Percentiles rank a stretch among this genome's conserved stretches.
These are phyloP conservation scores for Charadrius vociferus DNA, from an alignment of 2,113 vertebrate genomes.

Conservation along the genomic window DNA sequence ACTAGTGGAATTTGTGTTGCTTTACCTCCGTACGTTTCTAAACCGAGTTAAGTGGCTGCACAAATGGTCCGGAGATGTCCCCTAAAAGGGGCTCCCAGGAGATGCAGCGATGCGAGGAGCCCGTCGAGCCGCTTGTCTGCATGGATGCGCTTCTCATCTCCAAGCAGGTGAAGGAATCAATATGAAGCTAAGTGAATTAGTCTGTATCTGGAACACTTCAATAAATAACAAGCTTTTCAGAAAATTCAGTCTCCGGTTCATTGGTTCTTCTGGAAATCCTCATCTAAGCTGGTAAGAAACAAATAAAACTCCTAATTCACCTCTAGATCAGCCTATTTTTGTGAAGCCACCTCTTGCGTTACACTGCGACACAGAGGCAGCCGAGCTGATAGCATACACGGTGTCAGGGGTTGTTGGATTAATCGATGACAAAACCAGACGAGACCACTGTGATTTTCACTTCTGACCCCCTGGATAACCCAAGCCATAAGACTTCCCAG, in stretches of 20 bases:
- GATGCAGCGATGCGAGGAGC: background rate
- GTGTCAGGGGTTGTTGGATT: background rate
- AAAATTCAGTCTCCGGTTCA: background rate
- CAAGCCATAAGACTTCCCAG: conserved; percentile 1
- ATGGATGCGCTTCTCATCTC: background rate
- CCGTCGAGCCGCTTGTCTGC: background rate
- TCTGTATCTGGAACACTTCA: background rate
- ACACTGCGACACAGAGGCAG: background rate
- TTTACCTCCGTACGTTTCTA: accelerated
- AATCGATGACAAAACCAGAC: background rate
- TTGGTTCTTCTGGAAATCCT: background rate
- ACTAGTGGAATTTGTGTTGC: background rate
- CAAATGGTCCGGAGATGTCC: background rate
- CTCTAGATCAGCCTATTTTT: background rate
- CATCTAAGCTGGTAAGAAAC: background rate
- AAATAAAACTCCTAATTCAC: background rate
- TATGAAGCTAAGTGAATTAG: background rate
- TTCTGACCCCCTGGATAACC: background rate
- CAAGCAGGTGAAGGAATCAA: background rate
- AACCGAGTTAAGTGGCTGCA: background rate
- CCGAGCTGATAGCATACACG: background rate
- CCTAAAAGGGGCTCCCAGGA: background rate
- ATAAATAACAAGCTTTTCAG: background rate
- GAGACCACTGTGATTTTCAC: background rate
- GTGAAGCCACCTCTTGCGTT: background rate